Conservation (phyloP, 1,140 invertebrate genomes). For the Prorops nasuta region DNA sequence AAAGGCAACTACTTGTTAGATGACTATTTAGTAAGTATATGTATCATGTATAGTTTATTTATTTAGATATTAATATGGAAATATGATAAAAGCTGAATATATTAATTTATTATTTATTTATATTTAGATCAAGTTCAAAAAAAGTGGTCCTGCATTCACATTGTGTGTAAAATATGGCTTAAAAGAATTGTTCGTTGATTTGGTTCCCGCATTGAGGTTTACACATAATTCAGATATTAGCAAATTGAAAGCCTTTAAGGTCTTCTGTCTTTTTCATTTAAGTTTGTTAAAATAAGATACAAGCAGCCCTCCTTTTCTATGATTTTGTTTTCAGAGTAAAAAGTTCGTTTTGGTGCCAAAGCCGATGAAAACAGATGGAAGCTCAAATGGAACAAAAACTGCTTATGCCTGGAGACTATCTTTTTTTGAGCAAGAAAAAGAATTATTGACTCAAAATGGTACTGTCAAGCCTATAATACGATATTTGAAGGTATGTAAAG, state of each 20-base stretch:
- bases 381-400: background rate
- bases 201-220: constrained; percentile 55
- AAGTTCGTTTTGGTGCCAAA: constrained; percentile 28
- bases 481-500: constrained; percentile 30
- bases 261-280: background rate
- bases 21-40: too few species aligned
- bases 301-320: background rate
- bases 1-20: constrained; percentile 36
- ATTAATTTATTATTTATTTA: background rate
- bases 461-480: constrained; percentile 29
- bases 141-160: constrained; percentile 56
- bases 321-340: constrained; percentile 5
- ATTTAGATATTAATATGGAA: too few species aligned
- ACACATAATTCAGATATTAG: constrained; percentile 17
- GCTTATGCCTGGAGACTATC: constrained; percentile 29
- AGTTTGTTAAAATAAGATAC: too few species aligned
- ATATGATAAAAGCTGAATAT: too few species aligned
- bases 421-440: constrained; percentile 30
- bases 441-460: constrained; percentile 14
- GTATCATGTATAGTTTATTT: too few species aligned
- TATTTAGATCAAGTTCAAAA: constrained; percentile 37
- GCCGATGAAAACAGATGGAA: constrained; percentile 10
- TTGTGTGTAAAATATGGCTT: constrained; percentile 27
- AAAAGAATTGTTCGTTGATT: constrained; percentile 45
- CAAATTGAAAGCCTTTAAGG: background rate